Evolutionary conservation across 2,888 invertebrate species (phyloP), one percentile per base, ranked within the genome.

Genomic region (Trachelus tabidus): DNA sequence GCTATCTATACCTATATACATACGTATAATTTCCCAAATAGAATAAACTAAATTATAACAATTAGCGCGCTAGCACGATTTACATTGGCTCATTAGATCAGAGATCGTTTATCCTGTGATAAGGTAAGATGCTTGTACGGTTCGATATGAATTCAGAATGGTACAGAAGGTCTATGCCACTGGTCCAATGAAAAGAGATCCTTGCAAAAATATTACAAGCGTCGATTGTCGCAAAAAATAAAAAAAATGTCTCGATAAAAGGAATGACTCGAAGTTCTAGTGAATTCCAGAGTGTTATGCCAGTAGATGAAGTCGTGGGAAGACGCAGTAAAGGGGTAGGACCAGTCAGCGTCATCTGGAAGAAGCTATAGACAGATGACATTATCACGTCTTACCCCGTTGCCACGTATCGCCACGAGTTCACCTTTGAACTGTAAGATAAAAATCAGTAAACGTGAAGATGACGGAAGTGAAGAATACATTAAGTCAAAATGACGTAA

Each of bases 1-100:
- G 69, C 11, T 35, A 73, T 77, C 68, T 23, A 77, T 77, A 77
- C n/a, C n/a, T 74, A 77, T 77, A 77, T 73, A 77, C 12, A 77
- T 56, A 56, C 56, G 23, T 56, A 56, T 56, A 56, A 23, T 15
- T 56, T 15, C 9, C 23, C 56, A 56, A 56, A 56, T 56, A 56
- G 1, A 56, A 56, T 56, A 56, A 56, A 56, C 9, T 56, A 56
- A 56, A 56, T 56, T 23, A 56, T 56, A 56, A 23, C 2, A 9
- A 56, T 56, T 2, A 56, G 9, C 15, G 40, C 40, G 23, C 23
- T 23, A 23, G 40, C 6, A 40, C 23, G 23, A 40, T 40, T 40
- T 40, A 40, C 40, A 40, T 40, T 40, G 23, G 15, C 40, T 23
- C 23, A 6, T 40, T 40, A 40, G 40, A 40, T 23, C 40, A 40